Evolutionary conservation across 2,888 invertebrate genomes (phyloP).

Genomic region (Arge pagana): DNA sequence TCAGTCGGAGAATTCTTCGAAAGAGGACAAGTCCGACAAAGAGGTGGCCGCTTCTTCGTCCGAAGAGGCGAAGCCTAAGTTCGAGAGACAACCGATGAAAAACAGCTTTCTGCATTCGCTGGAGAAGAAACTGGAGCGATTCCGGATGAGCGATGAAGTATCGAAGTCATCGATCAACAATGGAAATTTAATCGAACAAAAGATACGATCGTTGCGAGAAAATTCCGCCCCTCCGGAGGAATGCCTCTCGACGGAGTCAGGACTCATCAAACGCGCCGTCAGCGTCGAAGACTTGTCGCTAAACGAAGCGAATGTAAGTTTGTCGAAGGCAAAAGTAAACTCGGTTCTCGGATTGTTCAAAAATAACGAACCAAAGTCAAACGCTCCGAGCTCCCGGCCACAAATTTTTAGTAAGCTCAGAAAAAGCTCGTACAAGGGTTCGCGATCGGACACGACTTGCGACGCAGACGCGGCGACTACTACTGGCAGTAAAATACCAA

Average conservation of each 20-base stretch:
- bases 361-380: constrained; percentile 56
- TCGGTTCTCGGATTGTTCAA: constrained; percentile 78
- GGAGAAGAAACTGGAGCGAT: constrained; percentile 64
- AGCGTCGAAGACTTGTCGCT: constrained; percentile 71
- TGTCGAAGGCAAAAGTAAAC: constrained; percentile 72
- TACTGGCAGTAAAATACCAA: constrained; percentile 49
- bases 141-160: constrained; percentile 48
- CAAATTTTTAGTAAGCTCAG: constrained; percentile 60
- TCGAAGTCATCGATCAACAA: constrained; percentile 50
- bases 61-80: constrained; percentile 31
- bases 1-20: constrained; percentile 29
- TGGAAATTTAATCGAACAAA: constrained; percentile 61
- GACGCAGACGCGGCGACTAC: constrained; percentile 31
- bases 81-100: constrained; percentile 46
- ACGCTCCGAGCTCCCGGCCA: constrained; percentile 29
- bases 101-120: constrained; percentile 73
- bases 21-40: constrained; percentile 33
- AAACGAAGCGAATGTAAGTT: constrained; percentile 55
- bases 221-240: constrained; percentile 43
- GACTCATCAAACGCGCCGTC: constrained; percentile 72
- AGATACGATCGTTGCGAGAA: constrained; percentile 42
- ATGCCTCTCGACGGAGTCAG: constrained; percentile 64
- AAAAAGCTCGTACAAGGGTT: constrained; percentile 59
- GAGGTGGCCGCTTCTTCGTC: constrained; percentile 22
- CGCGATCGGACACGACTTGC: constrained; percentile 38